phyloP scores from a whole-genome alignment of 2,888 invertebrate species.

The Mystacides longicornis region DNA sequence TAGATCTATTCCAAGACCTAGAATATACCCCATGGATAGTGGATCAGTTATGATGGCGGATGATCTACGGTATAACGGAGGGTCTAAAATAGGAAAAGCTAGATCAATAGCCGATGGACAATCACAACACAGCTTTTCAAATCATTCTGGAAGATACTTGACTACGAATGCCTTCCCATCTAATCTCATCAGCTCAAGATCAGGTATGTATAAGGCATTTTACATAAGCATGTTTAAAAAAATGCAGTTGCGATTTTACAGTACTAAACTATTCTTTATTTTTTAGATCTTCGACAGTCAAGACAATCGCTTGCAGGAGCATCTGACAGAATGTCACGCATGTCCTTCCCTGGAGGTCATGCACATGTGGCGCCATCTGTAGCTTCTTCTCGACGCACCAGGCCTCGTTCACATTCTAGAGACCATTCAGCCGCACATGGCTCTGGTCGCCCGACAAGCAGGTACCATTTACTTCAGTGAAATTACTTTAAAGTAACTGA shows the following conservation, averaged over 20 bases:
- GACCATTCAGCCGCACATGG: conserved; percentile 42
- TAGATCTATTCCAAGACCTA: conserved; percentile 80
- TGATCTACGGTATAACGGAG: conserved; percentile 67
- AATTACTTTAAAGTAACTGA: conserved; percentile 7
- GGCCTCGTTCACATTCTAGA: conserved; percentile 73
- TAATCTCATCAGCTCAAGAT: conserved; percentile 68
- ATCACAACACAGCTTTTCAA: conserved; percentile 83
- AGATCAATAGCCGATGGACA: conserved; percentile 83
- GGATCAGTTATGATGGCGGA: conserved; percentile 53
- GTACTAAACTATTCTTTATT: background rate
- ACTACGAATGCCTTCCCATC: conserved; percentile 59
- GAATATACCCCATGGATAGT: conserved; percentile 70
- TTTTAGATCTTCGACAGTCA: conserved; percentile 74
- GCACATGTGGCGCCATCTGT: conserved; percentile 49
- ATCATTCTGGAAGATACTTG: conserved; percentile 70
- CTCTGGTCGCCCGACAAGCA: conserved; percentile 65
- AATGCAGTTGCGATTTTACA: no score
- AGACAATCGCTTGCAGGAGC: conserved; percentile 77
- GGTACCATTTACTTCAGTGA: conserved; percentile 41
- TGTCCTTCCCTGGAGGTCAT: conserved; percentile 61
- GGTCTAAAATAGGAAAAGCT: conserved; percentile 28
- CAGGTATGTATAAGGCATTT: conserved; percentile 41
- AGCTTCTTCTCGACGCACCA: conserved; percentile 54
- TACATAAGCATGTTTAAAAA: background rate
- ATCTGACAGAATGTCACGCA: conserved; percentile 72